phyloP scores from a whole-genome alignment of 2,888 invertebrate genomes.

The Lucinisca nassula region DNA sequence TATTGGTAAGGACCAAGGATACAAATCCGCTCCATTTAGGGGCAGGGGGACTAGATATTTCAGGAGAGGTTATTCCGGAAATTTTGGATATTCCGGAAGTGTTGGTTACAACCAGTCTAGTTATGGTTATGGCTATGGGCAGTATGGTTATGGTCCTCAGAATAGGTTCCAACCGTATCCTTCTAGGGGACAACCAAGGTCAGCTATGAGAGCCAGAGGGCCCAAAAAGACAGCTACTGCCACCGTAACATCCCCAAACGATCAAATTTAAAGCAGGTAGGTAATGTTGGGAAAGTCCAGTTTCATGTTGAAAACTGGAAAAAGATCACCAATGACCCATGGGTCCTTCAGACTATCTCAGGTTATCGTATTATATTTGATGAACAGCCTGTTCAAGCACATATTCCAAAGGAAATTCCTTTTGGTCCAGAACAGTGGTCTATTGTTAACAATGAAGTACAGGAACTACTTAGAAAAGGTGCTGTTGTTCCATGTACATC shows the following conservation, averaged over 20 bases:
- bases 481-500: neutral
- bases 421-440: neutral
- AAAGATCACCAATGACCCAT: neutral
- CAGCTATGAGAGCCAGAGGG: too few species aligned
- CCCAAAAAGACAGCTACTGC: neutral
- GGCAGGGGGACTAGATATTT: too few species aligned
- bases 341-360: neutral
- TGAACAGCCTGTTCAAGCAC: neutral
- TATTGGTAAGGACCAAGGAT: neutral
- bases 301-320: neutral
- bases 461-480: neutral
- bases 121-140: too few species aligned
- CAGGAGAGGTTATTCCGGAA: too few species aligned
- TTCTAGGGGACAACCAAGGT: too few species aligned
- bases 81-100: too few species aligned
- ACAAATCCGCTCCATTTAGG: too few species aligned
- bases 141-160: too few species aligned
- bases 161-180: too few species aligned
- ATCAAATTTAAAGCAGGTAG: neutral
- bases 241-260: neutral
- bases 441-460: neutral
- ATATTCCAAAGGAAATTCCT: neutral
- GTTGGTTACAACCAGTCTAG: too few species aligned
- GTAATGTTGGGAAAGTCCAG: neutral
- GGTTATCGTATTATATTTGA: slow-evolving; percentile 8